A percentile compares a stretch with the other conserved stretches of the same genome.
Conservation (phyloP, 2,888 invertebrate genomes). For the Sisyra nigra region DNA sequence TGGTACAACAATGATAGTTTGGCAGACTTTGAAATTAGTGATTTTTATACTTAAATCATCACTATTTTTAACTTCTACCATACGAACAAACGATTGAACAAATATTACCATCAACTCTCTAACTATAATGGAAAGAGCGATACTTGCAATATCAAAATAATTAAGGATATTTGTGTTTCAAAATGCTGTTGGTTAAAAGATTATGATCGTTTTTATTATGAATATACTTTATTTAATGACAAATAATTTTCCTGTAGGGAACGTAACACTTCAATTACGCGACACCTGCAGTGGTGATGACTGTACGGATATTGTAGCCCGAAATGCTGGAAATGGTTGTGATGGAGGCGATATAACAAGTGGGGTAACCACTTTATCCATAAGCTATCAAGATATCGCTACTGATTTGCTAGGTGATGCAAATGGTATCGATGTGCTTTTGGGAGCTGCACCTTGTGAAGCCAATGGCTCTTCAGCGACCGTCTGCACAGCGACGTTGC, state of each 20-base stretch:
- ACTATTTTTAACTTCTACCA: no score
- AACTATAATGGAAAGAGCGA: no score
- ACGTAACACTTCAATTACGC: conserved; percentile 8
- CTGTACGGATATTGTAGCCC: conserved; percentile 3
- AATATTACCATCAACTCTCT: no score
- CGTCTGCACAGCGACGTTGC: conserved; percentile 6
- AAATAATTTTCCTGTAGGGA: conserved; percentile 1
- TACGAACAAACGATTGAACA: no score
- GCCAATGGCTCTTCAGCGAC: background rate
- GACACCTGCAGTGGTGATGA: conserved; percentile 7
- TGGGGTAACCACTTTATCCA: conserved; percentile 8
- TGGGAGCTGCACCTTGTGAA: conserved; percentile 5
- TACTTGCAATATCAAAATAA: no score
- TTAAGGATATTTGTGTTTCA: no score
- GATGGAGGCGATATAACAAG: background rate
- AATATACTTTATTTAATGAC: no score
- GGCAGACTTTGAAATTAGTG: no score
- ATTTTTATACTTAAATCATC: no score
- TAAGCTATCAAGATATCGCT: conserved; percentile 9
- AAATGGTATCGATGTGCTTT: conserved; percentile 5
- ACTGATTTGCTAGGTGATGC: conserved; percentile 8
- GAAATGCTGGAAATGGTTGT: background rate
- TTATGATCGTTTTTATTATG: no score
- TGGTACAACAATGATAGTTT: no score
- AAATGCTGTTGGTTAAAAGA: no score